These are phyloP conservation scores for Nasonia giraulti DNA, from an alignment of 1,140 invertebrate genomes.

Conservation along the genomic window DNA sequence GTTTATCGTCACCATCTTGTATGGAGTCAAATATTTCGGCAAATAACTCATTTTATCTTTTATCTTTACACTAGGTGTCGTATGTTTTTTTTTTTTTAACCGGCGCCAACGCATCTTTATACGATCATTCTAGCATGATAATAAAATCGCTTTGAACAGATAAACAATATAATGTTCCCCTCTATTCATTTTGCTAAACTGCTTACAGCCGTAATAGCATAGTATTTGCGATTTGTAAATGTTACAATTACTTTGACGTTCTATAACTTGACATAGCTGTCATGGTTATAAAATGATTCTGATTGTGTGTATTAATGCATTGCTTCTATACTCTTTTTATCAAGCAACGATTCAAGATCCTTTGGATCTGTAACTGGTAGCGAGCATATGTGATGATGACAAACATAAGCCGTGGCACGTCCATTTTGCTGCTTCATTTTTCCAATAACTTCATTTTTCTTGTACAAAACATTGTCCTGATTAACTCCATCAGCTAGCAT, in stretches of 20 bases:
- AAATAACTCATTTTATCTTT: neutral
- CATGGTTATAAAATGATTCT: neutral
- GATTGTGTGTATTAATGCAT: neutral
- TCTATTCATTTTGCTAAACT: neutral
- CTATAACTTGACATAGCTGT: neutral
- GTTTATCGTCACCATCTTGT: neutral
- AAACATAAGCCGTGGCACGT: slow-evolving; percentile 86
- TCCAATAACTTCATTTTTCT: slow-evolving; percentile 64
- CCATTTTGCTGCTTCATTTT: slow-evolving; percentile 73
- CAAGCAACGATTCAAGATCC: slow-evolving; percentile 79
- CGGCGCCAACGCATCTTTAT: neutral
- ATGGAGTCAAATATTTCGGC: neutral
- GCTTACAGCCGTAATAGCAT: neutral
- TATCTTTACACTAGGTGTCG: neutral
- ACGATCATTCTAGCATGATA: neutral
- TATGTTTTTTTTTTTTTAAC: neutral
- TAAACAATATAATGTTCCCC: neutral
- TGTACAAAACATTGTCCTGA: slow-evolving; percentile 58
- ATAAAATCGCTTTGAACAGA: neutral
- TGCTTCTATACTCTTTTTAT: slow-evolving; percentile 58
- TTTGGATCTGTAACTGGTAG: slow-evolving; percentile 84
- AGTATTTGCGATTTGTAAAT: neutral
- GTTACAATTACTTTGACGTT: neutral
- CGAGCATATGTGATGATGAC: slow-evolving; percentile 85
- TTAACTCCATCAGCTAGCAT: slow-evolving; percentile 78